These are phyloP conservation scores for Athene cunicularia DNA, from an alignment of 2,113 vertebrate species.

Conservation along the genomic window DNA sequence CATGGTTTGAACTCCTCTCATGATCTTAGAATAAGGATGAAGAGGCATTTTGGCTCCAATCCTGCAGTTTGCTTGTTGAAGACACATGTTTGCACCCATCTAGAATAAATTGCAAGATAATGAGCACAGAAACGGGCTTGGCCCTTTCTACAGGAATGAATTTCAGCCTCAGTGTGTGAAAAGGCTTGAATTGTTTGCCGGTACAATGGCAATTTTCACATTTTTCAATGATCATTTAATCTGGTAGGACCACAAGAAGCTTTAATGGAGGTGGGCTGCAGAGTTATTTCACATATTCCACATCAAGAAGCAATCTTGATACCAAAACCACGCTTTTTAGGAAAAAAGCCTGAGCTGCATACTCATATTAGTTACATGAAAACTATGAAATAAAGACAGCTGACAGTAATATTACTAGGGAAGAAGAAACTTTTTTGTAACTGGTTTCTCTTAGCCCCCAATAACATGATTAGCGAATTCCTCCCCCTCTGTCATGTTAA, in stretches of 20 bases:
- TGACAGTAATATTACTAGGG: neutral
- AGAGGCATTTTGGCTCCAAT: neutral
- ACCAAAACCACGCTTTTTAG: neutral
- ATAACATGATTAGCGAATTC: neutral
- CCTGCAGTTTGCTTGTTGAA: neutral
- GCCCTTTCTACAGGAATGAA: slow-evolving; percentile 46
- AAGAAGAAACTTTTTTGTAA: neutral
- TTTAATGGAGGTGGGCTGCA: slow-evolving; percentile 17
- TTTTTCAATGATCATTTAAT: neutral
- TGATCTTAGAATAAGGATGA: neutral
- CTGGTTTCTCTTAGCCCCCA: neutral
- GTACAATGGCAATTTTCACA: neutral
- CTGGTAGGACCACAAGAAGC: neutral
- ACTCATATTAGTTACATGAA: neutral
- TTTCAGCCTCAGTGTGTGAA: neutral
- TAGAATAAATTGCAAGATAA: neutral
- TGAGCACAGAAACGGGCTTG: neutral
- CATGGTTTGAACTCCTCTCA: neutral
- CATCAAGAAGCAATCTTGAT: neutral
- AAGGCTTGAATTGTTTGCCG: neutral
- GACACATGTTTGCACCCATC: neutral
- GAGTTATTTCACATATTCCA: neutral
- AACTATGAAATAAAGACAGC: neutral
- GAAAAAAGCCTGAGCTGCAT: neutral
- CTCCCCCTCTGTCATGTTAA: neutral